Evolutionary conservation across 2,888 invertebrate species (phyloP).

Genomic region (Polyploca ridens): DNA sequence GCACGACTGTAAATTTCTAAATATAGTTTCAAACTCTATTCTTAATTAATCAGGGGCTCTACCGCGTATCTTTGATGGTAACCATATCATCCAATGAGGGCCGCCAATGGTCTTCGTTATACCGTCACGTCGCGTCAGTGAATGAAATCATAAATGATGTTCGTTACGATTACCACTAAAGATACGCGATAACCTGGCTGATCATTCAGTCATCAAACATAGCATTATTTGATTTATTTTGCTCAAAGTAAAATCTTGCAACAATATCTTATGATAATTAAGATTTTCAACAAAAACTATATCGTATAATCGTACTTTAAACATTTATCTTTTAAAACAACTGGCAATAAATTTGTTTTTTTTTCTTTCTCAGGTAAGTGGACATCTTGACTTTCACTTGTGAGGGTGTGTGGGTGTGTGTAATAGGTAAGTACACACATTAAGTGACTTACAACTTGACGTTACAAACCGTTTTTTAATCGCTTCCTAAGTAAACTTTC

Average conservation of each 20-base stretch:
- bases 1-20: too few species aligned
- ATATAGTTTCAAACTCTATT: too few species aligned
- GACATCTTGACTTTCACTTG: not conserved
- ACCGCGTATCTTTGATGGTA: too few species aligned
- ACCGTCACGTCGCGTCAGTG: too few species aligned
- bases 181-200: too few species aligned
- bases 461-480: conserved; percentile 27
- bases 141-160: too few species aligned
- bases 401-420: conserved; percentile 5
- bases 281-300: not conserved
- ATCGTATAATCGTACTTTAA: not conserved
- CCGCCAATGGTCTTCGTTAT: too few species aligned
- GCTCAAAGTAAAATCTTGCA: not conserved
- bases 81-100: too few species aligned
- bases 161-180: too few species aligned
- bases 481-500: not conserved
- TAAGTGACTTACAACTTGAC: conserved; percentile 37
- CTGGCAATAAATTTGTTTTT: not conserved
- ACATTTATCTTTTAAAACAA: not conserved
- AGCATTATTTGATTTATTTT: not conserved
- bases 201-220: too few species aligned
- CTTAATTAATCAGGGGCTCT: too few species aligned
- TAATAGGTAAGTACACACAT: conserved; percentile 33
- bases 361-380: conserved; percentile 9
- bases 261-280: not conserved